Evolutionary conservation across 23 tunicate species (phyloP), one percentile per base, ranked within the genome.

Genomic region (Styela plicata): DNA sequence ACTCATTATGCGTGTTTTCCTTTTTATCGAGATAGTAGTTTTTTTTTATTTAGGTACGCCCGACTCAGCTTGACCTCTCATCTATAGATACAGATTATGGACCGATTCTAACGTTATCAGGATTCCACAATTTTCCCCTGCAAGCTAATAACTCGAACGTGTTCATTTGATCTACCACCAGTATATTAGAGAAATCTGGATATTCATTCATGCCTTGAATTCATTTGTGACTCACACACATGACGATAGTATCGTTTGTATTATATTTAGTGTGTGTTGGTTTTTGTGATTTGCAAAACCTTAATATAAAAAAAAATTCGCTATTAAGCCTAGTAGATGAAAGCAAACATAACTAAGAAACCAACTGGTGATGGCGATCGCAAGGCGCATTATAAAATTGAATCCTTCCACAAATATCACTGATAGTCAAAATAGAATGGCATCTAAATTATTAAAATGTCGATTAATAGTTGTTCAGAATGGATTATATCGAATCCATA

Each of bases 81-180:
- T 7, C 57, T 13, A 29, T 24, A 67, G 71, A 67, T 13, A 23
- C 82, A 23, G 30, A 70, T 23, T 77, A 77, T 34, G 82, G 67
- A 26, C 30, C 32, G 20, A 77, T 34, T 24, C 16, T 52, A 20
- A 77, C 33, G 10, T 37, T 77, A 16, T 37, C 66, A 17, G 44
- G 74, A 27, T 84, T 84, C 33, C 74, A 73, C 19, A 0, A 35
- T 1, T 69, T 31, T 30, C 85, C 81, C 20, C 80, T 83, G 31
- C 35, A 33, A 22, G 37, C 80, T 10, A 28, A 79, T 63, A 57
- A 63, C n/a, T n/a, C n/a, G n/a, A n/a, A n/a, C n/a, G 10, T 86
- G 79, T 86, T 78, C 90, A 17, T 86, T 86, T 64, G 90, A 86
- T 23, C 66, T 86, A 70, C 71, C 74, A 30, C 90, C 90, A 3